phyloP scores from a whole-genome alignment of 2,888 invertebrate genomes.

The Aspidiotus rigidus region DNA sequence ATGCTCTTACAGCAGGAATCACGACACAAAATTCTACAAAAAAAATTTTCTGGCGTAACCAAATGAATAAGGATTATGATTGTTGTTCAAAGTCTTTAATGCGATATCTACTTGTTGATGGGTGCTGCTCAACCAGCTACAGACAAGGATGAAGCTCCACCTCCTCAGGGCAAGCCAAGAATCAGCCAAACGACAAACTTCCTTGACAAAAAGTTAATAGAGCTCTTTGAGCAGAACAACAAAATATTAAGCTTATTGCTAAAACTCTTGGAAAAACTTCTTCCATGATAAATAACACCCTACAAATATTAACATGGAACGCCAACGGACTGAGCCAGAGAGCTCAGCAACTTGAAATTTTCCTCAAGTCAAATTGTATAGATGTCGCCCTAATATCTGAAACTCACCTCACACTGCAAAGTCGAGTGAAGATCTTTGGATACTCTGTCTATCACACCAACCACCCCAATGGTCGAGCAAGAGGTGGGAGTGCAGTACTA shows the following conservation, averaged over 20 bases:
- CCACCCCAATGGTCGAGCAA: no score
- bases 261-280: neutral
- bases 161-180: no score
- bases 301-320: neutral
- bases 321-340: conserved; percentile 1
- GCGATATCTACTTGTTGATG: no score
- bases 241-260: neutral
- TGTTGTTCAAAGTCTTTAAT: no score
- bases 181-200: no score
- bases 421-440: neutral
- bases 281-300: neutral
- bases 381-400: neutral
- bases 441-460: neutral
- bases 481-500: no score
- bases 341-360: neutral
- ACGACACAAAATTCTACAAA: no score
- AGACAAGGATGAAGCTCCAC: no score
- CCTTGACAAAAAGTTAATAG: neutral
- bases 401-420: neutral
- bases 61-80: no score
- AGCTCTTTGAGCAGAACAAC: neutral
- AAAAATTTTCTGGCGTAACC: no score
- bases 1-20: no score
- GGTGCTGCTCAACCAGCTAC: no score
- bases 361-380: neutral